These are phyloP conservation scores for Eubucco bourcierii DNA, from an alignment of 2,113 vertebrate genomes.

Conservation along the genomic window DNA sequence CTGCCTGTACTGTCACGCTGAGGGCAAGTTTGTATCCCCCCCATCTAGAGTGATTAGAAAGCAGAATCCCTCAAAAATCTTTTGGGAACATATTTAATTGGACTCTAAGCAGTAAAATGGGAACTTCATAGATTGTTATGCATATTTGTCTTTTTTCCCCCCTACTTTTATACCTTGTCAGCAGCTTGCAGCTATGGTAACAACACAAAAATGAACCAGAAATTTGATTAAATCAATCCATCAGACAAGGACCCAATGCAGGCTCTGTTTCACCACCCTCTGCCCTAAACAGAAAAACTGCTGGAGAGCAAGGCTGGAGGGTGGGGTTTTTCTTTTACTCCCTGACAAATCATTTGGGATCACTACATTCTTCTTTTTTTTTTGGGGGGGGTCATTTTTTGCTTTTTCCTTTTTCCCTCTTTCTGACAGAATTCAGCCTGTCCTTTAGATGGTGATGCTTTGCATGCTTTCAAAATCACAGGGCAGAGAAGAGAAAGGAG, in stretches of 20 bases:
- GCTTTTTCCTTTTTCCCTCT: neutral
- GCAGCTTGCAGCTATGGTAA: conserved; percentile 50
- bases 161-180: neutral
- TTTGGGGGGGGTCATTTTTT: neutral
- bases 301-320: neutral
- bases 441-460: neutral
- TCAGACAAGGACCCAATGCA: neutral
- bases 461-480: neutral
- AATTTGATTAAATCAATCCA: conserved; percentile 37
- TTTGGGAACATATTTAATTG: neutral
- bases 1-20: neutral
- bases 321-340: too few species aligned
- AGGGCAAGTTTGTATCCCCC: neutral
- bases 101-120: neutral
- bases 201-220: conserved; percentile 1
- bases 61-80: neutral
- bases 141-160: neutral
- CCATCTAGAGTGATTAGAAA: neutral
- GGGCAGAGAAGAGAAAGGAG: neutral
- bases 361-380: neutral
- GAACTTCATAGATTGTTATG: neutral
- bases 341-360: neutral
- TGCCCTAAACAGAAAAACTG: neutral
- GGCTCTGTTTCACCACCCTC: neutral
- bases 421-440: neutral